These are phyloP conservation scores for Orgyia antiqua DNA, from an alignment of 2,888 invertebrate genomes.

Conservation along the genomic window DNA sequence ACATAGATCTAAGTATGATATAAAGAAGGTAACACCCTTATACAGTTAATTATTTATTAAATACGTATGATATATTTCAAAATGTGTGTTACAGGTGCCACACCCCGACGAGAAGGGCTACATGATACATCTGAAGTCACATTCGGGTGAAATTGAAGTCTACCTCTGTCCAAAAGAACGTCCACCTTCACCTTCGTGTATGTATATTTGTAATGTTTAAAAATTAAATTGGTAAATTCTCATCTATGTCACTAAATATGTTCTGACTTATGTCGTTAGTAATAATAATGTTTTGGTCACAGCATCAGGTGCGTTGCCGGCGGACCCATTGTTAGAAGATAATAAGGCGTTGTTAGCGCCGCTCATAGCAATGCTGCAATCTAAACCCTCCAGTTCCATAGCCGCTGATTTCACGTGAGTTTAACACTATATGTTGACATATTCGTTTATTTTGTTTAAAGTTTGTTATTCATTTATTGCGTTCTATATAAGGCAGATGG, in stretches of 20 bases:
- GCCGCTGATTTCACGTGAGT: slow-evolving; percentile 30
- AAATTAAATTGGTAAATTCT: too few species aligned
- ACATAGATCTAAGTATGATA: too few species aligned
- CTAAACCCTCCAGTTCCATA: slow-evolving; percentile 60
- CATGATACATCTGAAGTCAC: slow-evolving; percentile 93
- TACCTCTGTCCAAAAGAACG: slow-evolving; percentile 94
- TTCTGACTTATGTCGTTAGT: too few species aligned
- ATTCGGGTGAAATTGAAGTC: slow-evolving; percentile 95
- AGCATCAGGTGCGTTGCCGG: slow-evolving; percentile 38
- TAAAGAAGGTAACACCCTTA: too few species aligned
- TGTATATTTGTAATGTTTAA: too few species aligned
- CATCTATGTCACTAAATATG: too few species aligned
- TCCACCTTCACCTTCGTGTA: slow-evolving; percentile 56
- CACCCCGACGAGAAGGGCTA: slow-evolving; percentile 81
- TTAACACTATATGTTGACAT: background rate
- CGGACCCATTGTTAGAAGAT: slow-evolving; percentile 81
- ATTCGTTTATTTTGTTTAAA: background rate
- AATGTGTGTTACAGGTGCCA: slow-evolving; percentile 80
- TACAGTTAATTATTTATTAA: too few species aligned
- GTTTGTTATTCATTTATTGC: background rate
- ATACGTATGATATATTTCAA: too few species aligned
- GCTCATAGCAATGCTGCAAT: slow-evolving; percentile 71
- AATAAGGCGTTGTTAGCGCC: slow-evolving; percentile 77
- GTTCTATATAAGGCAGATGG: too few species aligned
- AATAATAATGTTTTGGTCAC: too few species aligned